phyloP scores from a whole-genome alignment of 2,888 invertebrate species.

The Ernsta delagoae region DNA sequence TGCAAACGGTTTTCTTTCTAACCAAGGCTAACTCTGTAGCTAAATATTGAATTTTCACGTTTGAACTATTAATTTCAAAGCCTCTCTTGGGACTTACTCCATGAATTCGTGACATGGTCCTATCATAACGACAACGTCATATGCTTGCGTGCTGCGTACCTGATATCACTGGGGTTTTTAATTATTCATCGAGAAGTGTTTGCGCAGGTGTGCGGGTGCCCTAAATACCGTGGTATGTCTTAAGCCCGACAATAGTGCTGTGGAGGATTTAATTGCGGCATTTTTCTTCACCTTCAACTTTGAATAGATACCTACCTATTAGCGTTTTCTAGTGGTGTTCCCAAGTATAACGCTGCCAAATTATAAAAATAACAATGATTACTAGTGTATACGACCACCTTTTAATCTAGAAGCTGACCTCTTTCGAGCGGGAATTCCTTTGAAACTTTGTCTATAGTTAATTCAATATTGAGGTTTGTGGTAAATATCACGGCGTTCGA shows the following conservation, averaged over 20 bases:
- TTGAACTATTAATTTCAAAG: not conserved
- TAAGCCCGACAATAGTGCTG: conserved; percentile 40
- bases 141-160: conserved; percentile 40
- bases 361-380: too few relatives aligned
- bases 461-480: too few relatives aligned
- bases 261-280: conserved; percentile 40
- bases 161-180: conserved; percentile 50
- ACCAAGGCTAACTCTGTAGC: not conserved
- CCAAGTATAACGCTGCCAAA: not conserved
- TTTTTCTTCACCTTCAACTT: conserved; percentile 25
- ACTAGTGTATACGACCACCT: too few relatives aligned
- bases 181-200: conserved; percentile 64
- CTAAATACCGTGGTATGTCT: conserved; percentile 60
- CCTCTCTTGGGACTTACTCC: conserved; percentile 13
- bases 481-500: too few relatives aligned
- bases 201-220: conserved; percentile 65
- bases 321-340: not conserved
- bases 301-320: not conserved
- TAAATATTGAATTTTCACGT: not conserved
- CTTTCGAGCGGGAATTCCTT: too few relatives aligned
- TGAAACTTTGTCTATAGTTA: too few relatives aligned
- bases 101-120: conserved; percentile 25
- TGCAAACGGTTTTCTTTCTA: not conserved
- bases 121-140: conserved; percentile 24
- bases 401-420: too few relatives aligned